Evolutionary conservation across 2,113 vertebrate genomes (phyloP).

Genomic region (Sterrhoptilus dennistouni): DNA sequence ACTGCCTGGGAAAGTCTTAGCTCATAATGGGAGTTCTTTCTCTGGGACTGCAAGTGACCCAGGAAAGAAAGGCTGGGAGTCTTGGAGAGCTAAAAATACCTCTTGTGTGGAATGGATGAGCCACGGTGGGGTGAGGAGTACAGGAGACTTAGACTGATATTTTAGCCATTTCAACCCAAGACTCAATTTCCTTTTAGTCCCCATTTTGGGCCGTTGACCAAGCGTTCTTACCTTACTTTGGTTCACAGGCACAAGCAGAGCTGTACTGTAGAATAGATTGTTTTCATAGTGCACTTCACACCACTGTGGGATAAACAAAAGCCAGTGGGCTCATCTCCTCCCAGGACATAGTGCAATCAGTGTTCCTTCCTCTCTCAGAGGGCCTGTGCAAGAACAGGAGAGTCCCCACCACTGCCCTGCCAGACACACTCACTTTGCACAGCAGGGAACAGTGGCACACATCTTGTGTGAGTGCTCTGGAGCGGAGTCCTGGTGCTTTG

Average conservation of each 20-base stretch:
- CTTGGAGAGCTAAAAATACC: neutral
- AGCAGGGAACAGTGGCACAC: neutral
- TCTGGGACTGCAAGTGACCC: neutral
- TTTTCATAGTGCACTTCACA: neutral
- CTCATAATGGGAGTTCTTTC: neutral
- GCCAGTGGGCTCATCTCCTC: neutral
- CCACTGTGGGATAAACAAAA: neutral
- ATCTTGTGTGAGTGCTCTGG: neutral
- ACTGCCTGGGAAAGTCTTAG: neutral
- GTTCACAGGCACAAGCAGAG: neutral
- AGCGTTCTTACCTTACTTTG: neutral
- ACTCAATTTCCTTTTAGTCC: neutral
- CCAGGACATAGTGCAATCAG: neutral
- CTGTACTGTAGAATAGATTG: neutral
- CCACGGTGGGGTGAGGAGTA: rapidly evolving
- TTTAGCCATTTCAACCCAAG: neutral
- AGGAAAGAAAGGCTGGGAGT: neutral
- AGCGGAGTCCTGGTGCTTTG: rapidly evolving
- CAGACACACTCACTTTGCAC: neutral
- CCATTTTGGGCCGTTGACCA: neutral
- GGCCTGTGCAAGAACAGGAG: neutral
- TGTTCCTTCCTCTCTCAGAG: neutral
- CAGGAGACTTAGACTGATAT: neutral
- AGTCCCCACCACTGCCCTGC: neutral
- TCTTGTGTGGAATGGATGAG: neutral